Evolutionary conservation across 2,888 invertebrate species (phyloP).

Genomic region (Pachliopta kotzebuea): DNA sequence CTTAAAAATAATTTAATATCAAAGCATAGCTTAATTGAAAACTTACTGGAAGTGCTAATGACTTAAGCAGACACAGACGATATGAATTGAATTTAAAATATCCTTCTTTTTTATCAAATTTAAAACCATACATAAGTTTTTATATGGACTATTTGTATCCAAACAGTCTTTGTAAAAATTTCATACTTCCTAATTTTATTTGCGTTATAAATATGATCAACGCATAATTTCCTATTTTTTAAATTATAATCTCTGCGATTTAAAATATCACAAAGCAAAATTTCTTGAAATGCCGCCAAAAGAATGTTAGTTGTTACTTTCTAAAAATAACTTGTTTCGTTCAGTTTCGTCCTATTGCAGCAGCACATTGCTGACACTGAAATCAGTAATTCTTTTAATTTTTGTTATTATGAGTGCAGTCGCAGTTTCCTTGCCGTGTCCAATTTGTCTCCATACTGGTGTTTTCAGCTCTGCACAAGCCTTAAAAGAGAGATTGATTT

Average conservation of each 20-base stretch:
- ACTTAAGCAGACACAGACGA: no score
- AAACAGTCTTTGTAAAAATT: no score
- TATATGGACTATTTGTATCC: no score
- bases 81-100: no score
- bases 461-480: conserved; percentile 86
- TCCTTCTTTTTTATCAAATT: no score
- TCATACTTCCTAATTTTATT: no score
- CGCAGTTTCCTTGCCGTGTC: conserved; percentile 84
- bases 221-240: no score
- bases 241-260: neutral
- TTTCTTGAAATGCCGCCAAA: conserved; percentile 72
- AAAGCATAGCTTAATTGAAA: no score
- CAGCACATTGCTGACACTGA: conserved; percentile 36
- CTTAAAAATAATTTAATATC: no score
- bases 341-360: conserved; percentile 59
- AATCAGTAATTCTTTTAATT: conserved; percentile 20
- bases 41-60: no score
- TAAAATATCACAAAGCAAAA: conserved; percentile 36
- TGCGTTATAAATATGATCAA: no score
- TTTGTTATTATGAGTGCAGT: conserved; percentile 63
- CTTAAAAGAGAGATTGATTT: conserved; percentile 85
- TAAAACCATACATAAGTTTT: no score
- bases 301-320: conserved; percentile 49
- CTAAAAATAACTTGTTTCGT: conserved; percentile 67
- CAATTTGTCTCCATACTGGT: conserved; percentile 86